Conservation (phyloP, 2,113 vertebrate species). For the Cyprinus carpio region DNA sequence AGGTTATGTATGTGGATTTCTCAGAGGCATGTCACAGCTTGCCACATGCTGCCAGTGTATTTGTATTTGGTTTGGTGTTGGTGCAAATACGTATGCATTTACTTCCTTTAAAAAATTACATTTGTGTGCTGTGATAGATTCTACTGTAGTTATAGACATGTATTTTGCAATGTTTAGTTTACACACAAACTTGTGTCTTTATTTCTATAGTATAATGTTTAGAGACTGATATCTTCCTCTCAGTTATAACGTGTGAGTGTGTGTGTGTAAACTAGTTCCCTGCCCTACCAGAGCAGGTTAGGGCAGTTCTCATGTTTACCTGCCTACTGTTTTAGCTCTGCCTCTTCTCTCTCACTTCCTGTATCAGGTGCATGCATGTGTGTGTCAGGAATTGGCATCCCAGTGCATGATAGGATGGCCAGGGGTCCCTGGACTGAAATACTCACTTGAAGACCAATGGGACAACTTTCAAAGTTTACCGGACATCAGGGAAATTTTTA, state of each 20-base stretch:
- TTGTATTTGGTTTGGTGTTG: slow-evolving; percentile 12
- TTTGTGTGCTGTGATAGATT: neutral
- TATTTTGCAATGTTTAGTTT: neutral
- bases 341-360: slow-evolving; percentile 53
- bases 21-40: slow-evolving; percentile 21
- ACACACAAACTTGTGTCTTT: neutral
- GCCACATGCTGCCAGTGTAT: neutral
- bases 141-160: neutral
- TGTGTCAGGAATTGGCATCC: slow-evolving; percentile 6
- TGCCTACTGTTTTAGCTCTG: slow-evolving; percentile 45
- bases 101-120: neutral
- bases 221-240: neutral
- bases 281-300: slow-evolving; percentile 50
- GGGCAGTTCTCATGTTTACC: slow-evolving; percentile 58
- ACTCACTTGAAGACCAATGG: neutral
- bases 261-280: slow-evolving; percentile 10
- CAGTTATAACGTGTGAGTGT: neutral
- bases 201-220: slow-evolving; percentile 2
- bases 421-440: slow-evolving; percentile 19
- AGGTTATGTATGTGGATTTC: slow-evolving; percentile 17
- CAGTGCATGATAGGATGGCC: neutral
- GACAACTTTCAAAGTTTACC: neutral
- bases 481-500: slow-evolving; percentile 9
- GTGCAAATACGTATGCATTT: neutral
- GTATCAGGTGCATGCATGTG: slow-evolving; percentile 50